Percentiles rank a stretch among this genome's conserved stretches.
phyloP scores from a whole-genome alignment of 2,113 vertebrate species.

The Cinclus cinclus region DNA sequence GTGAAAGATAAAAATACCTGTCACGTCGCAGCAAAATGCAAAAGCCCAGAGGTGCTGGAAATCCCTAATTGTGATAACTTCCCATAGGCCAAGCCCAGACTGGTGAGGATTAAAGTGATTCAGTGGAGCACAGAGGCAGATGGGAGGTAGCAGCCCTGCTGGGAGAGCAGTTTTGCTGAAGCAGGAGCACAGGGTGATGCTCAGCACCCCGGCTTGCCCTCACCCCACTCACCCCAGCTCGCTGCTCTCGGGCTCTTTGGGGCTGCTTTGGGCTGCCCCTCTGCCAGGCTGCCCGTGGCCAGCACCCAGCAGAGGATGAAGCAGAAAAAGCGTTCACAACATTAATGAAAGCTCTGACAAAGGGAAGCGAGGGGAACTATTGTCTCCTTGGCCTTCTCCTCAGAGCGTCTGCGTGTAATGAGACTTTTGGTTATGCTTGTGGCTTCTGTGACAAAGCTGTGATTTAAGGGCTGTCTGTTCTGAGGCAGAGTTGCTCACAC shows the following conservation, averaged over 20 bases:
- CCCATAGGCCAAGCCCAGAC: rapidly evolving
- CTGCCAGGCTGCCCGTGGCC: neutral
- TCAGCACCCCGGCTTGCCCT: rapidly evolving
- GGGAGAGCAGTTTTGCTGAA: rapidly evolving
- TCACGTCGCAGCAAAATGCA: neutral
- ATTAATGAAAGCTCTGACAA: constrained; percentile 61
- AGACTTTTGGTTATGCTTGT: constrained; percentile 58
- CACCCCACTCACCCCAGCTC: rapidly evolving
- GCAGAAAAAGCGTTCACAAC: neutral
- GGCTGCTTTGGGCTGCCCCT: neutral
- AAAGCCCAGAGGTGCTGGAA: neutral
- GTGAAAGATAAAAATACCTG: neutral
- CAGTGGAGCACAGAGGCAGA: neutral
- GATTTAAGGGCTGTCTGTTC: constrained; percentile 61
- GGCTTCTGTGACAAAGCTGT: constrained; percentile 65
- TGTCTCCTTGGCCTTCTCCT: constrained; percentile 38
- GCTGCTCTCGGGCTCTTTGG: neutral
- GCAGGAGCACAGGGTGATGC: neutral
- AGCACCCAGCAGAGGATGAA: neutral
- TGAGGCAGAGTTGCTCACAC: constrained; percentile 20
- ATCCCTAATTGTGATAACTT: neutral
- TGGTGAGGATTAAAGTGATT: rapidly evolving
- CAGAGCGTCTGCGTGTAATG: constrained; percentile 33
- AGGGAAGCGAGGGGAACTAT: constrained; percentile 5
- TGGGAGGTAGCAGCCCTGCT: rapidly evolving